Percentiles rank a stretch among this genome's conserved stretches.
Conservation (phyloP, 1,140 invertebrate species). For the Xylocopa sonorina region DNA sequence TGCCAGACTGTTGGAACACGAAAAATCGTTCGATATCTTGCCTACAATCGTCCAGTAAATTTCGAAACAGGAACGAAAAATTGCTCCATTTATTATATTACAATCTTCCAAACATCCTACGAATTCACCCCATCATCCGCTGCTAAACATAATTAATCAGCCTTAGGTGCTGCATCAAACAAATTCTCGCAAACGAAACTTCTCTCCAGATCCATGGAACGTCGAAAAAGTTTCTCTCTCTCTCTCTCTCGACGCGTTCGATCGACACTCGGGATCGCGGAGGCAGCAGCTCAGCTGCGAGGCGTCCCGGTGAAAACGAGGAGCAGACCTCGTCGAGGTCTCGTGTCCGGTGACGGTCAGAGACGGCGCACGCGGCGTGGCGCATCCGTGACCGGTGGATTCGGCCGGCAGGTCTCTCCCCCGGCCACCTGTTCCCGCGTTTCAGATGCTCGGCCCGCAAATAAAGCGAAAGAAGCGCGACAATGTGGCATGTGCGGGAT, state of each 20-base stretch:
- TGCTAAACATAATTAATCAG: too few relatives aligned
- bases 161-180: too few relatives aligned
- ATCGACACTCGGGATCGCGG: too few relatives aligned
- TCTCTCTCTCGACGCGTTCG: too few relatives aligned
- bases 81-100: neutral
- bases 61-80: neutral
- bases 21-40: neutral
- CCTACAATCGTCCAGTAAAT: neutral
- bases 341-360: neutral
- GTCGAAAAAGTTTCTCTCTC: neutral
- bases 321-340: neutral
- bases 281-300: too few relatives aligned
- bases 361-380: conserved; percentile 26
- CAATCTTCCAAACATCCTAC: neutral
- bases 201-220: neutral
- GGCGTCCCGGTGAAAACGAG: neutral
- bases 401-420: conserved; percentile 23
- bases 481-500: conserved; percentile 64
- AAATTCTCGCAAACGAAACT: neutral
- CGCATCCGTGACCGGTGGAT: conserved; percentile 35
- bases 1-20: too few relatives aligned
- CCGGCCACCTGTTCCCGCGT: conserved; percentile 68
- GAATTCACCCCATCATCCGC: neutral
- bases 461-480: conserved; percentile 68
- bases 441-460: conserved; percentile 55